phyloP scores from a whole-genome alignment of 2,888 invertebrate genomes.

The Papilio gigon region DNA sequence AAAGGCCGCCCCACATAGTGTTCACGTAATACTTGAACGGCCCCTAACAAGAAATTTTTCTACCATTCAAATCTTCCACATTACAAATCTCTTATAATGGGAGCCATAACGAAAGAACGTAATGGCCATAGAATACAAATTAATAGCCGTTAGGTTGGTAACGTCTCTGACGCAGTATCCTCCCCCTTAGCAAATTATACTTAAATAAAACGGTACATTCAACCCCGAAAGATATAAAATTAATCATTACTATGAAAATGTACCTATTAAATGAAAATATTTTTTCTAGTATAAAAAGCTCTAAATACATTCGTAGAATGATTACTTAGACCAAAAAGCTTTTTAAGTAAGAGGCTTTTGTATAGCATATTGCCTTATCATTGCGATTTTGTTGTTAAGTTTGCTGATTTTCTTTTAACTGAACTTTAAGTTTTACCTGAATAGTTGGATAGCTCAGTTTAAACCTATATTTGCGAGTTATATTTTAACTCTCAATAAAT shows the following conservation, averaged over 20 bases:
- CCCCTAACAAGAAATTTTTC: no score
- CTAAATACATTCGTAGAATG: neutral
- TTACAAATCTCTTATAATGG: neutral
- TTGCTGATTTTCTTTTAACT: no score
- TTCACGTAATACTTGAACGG: no score
- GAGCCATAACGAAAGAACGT: neutral
- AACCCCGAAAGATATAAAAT: neutral
- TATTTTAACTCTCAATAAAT: no score
- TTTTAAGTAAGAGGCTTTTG: neutral
- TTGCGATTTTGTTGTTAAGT: neutral
- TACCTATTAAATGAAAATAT: neutral
- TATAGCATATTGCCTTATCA: neutral
- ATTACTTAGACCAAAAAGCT: neutral
- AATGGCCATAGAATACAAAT: neutral
- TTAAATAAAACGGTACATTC: neutral
- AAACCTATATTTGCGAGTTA: no score
- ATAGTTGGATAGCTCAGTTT: no score
- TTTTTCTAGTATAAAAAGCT: neutral
- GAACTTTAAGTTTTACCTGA: no score
- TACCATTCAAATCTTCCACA: no score
- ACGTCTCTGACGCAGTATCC: neutral
- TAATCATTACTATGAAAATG: neutral
- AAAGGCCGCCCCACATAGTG: no score
- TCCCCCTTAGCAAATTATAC: neutral
- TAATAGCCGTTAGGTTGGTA: neutral